Percentiles rank a stretch among this genome's conserved stretches.
phyloP scores from a whole-genome alignment of 2,113 vertebrate genomes.

The crab-eating macaque (Macaca fascicularis) region T2T-MFA8v1.1 NC_088395.1:53827001-53827500 shows the following conservation, averaged over 20 bases:
- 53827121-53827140: neutral
- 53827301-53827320: neutral
- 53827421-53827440: neutral
- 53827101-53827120: neutral
- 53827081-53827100: neutral
- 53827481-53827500: neutral
- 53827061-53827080: neutral
- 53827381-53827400: constrained; percentile 24
- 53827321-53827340: neutral
- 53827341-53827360: neutral
- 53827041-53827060: neutral
- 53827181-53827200: neutral
- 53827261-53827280: neutral
- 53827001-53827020: neutral
- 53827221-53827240: constrained; percentile 9
- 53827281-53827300: neutral
- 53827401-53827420: neutral
- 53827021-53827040: neutral
- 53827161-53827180: neutral
- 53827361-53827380: neutral
- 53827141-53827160: neutral
- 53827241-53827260: neutral
- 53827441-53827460: constrained; percentile 13
- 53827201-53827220: neutral
- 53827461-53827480: neutral